Evolutionary conservation across 2,888 invertebrate genomes (phyloP).

Genomic region (Holacanthella duospinosa): DNA sequence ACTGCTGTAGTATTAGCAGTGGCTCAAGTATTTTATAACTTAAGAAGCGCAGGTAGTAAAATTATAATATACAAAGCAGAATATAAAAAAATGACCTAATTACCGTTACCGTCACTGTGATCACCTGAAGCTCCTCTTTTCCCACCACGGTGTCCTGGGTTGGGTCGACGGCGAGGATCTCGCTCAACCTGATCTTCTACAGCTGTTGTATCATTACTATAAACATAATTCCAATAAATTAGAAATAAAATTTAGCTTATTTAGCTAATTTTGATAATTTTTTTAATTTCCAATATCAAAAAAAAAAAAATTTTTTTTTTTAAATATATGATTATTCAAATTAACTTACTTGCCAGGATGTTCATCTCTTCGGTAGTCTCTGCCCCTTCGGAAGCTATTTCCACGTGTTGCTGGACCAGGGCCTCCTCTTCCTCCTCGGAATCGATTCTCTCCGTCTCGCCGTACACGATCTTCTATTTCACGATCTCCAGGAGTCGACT

Average conservation of each 20-base stretch:
- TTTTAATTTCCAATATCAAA: too few relatives aligned
- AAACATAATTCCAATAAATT: background rate
- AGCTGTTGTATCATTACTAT: background rate
- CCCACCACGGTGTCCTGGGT: constrained; percentile 24
- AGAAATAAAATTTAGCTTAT: too few relatives aligned
- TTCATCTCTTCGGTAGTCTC: constrained; percentile 9
- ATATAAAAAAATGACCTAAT: background rate
- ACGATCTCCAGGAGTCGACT: constrained; percentile 35
- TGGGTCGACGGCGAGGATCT: constrained; percentile 28
- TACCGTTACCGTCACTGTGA: constrained; percentile 31
- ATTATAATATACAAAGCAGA: too few relatives aligned
- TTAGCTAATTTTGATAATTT: too few relatives aligned
- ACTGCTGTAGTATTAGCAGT: too few relatives aligned
- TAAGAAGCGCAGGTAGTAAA: too few relatives aligned
- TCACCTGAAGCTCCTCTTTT: constrained; percentile 31
- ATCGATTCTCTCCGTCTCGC: constrained; percentile 24
- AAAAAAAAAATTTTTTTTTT: background rate
- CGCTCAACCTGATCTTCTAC: constrained; percentile 17
- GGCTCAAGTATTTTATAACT: too few relatives aligned
- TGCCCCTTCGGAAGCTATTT: constrained; percentile 4
- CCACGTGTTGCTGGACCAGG: constrained; percentile 10
- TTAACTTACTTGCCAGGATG: constrained; percentile 6
- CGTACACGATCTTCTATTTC: constrained; percentile 33
- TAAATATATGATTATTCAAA: background rate
- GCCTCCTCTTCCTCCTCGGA: constrained; percentile 14